Conservation (phyloP, 2,797 vertebrate genomes). For the Sylvia borin region DNA sequence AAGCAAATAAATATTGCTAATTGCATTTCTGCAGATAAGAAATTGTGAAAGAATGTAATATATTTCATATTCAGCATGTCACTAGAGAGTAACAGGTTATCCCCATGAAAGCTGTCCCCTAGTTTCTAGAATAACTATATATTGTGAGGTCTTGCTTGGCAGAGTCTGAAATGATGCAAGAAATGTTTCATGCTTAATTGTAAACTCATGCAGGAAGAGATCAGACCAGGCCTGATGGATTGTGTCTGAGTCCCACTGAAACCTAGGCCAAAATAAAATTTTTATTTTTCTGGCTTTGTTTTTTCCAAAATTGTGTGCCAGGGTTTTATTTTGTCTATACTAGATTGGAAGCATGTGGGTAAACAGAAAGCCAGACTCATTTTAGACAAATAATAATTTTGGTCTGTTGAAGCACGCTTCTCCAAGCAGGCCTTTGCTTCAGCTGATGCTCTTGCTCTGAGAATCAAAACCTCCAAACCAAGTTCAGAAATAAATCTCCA, state of each 20-base stretch:
- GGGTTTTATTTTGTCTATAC: not conserved
- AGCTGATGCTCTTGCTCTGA: not conserved
- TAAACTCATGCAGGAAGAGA: not conserved
- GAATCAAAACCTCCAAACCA: not conserved
- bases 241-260: not conserved
- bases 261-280: not conserved
- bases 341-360: not conserved
- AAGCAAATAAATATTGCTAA: not conserved
- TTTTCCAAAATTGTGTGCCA: not conserved
- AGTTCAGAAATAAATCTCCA: not conserved
- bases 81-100: not conserved
- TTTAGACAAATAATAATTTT: not conserved
- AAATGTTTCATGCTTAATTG: not conserved
- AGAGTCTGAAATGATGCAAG: not conserved
- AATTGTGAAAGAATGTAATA: not conserved
- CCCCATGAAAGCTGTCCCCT: not conserved
- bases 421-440: not conserved
- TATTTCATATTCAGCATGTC: not conserved
- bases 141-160: not conserved
- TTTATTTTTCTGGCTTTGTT: not conserved
- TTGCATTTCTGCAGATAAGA: not conserved
- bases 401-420: not conserved
- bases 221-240: not conserved
- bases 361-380: not conserved
- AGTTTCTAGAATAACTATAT: not conserved